Base-by-base conservation (phyloP, 2,113 vertebrate genomes). In the Psittacula cyanocephala region DNA sequence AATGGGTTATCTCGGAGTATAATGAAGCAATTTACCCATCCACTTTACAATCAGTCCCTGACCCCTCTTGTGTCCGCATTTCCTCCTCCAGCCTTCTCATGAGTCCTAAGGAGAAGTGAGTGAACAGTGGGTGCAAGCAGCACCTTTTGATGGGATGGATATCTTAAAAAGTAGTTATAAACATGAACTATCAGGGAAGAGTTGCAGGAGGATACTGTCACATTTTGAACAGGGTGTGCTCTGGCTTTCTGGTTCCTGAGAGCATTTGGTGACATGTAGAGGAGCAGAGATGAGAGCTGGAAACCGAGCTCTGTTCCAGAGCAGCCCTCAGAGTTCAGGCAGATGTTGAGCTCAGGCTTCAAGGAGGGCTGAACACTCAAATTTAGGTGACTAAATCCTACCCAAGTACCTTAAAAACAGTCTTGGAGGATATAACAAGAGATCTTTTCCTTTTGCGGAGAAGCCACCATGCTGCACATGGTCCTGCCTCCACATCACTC, bases 381-480 rank as follows among this genome's bases (percentile, higher is more conserved):
- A 1, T 60, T 79, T 33, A 47, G 44, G 47, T 41, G 35, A 28
- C 13, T 24, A 80, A 83, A 91, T 44, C 64, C 60, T 60, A 74
- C 68, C 22, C 69, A 28, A 33, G 10, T 37, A 22, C 49, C 69
- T 43, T 67, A 43, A 83, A 93, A 76, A 12, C n/a, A 28, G 7
- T 2, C 63, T 44, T 39, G 83, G 68, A 74, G 31, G 20, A 39
- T 4, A 29, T 13, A 8, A 49, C 0, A 1, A n/a, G 71, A 28
- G 39, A 41, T 23, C 55, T 91, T 53, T 44, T 44, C 62, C 29
- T 29, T 52, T 24, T 16, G 49, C 89, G 74, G n/a, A 72, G 6
- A 47, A 88, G 47, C 41, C 52, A 19, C 37, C 13, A 1, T 0
- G 9, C 41, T 57, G 60, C n/a, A 57, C 19, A 0, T 4, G 8